Evolutionary conservation across 2,888 invertebrate genomes (phyloP).

Genomic region (Trichopoda pennipes): DNA sequence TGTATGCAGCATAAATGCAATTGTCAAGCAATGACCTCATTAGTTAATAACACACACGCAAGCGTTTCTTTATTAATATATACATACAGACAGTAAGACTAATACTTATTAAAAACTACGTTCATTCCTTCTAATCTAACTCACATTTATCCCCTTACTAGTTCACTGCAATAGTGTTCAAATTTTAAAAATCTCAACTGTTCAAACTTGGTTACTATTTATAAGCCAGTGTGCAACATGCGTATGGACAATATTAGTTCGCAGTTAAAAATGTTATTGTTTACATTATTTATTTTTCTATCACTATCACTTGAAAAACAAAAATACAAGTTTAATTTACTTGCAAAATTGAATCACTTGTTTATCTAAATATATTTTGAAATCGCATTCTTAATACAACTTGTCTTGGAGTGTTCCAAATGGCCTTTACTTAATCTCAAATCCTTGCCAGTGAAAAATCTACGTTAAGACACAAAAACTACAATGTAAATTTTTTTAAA

Average conservation of each 20-base stretch:
- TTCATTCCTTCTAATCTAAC: conserved; percentile 54
- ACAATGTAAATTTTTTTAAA: too few relatives aligned
- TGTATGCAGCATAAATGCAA: conserved; percentile 72
- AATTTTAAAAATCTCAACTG: conserved; percentile 14
- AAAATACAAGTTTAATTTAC: too few relatives aligned
- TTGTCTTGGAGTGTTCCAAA: too few relatives aligned
- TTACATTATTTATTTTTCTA: neutral
- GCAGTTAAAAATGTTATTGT: conserved; percentile 20
- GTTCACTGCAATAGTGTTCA: conserved; percentile 23
- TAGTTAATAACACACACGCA: conserved; percentile 62
- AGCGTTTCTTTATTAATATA: neutral
- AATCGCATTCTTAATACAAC: too few relatives aligned
- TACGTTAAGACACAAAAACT: too few relatives aligned
- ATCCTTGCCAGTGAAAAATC: too few relatives aligned
- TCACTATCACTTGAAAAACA: too few relatives aligned
- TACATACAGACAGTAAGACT: conserved; percentile 1
- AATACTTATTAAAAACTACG: conserved; percentile 41
- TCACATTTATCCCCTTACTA: conserved; percentile 44
- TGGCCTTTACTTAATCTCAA: too few relatives aligned
- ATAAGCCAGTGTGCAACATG: conserved; percentile 12
- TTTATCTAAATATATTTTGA: too few relatives aligned
- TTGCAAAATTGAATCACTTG: too few relatives aligned
- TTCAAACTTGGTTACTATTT: conserved; percentile 28
- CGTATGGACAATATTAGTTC: conserved; percentile 19
- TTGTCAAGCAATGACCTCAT: conserved; percentile 80